These are phyloP conservation scores for Limnephilus lunatus DNA, from an alignment of 2,888 invertebrate genomes.

Conservation along the genomic window DNA sequence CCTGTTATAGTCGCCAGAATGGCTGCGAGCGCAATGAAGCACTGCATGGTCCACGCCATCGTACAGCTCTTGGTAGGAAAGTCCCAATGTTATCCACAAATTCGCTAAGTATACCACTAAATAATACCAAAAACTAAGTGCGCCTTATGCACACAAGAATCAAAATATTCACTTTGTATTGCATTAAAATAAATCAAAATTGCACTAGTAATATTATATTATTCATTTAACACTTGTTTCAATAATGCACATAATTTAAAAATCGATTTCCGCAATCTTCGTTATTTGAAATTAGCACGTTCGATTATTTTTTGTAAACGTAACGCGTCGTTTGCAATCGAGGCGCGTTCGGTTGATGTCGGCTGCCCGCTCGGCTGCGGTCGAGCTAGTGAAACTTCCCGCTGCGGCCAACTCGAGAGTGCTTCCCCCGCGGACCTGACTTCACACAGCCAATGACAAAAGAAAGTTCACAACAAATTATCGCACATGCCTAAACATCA, in stretches of 20 bases:
- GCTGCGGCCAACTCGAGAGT: constrained; percentile 34
- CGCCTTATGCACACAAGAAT: constrained; percentile 19
- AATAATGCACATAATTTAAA: constrained; percentile 25
- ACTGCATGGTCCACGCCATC: constrained; percentile 57
- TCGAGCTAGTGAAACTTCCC: constrained; percentile 59
- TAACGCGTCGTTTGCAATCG: constrained; percentile 50
- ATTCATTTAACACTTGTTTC: constrained; percentile 24
- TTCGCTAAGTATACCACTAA: neutral
- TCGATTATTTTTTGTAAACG: constrained; percentile 14
- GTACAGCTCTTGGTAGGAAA: constrained; percentile 39
- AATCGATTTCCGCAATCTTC: constrained; percentile 19
- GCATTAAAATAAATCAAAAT: constrained; percentile 25
- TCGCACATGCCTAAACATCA: neutral
- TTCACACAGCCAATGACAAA: neutral
- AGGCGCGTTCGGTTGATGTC: constrained; percentile 43
- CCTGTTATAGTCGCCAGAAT: constrained; percentile 56
- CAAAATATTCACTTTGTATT: constrained; percentile 27
- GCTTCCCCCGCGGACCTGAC: constrained; percentile 25
- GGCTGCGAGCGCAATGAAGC: constrained; percentile 52
- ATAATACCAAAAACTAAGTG: constrained; percentile 28
- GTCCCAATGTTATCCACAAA: constrained; percentile 38
- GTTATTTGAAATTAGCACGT: constrained; percentile 34
- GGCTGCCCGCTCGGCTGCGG: constrained; percentile 62
- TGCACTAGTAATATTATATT: constrained; percentile 20
- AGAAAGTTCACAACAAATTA: neutral